These are phyloP conservation scores for Dissostichus mawsoni DNA, from an alignment of 2,113 vertebrate species.

Conservation along the genomic window DNA sequence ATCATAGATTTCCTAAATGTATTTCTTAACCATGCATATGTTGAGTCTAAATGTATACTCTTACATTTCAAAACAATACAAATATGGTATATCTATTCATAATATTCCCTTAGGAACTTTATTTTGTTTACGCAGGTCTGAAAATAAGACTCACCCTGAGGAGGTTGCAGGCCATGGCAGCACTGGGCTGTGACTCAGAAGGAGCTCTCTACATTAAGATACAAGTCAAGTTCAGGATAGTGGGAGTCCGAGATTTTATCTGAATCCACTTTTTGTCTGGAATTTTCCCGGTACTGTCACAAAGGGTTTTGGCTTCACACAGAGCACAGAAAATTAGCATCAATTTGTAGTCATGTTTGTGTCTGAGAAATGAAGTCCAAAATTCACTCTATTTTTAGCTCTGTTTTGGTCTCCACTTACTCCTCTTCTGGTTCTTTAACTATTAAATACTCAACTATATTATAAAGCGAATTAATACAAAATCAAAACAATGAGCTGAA, in stretches of 20 bases:
- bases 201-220: conserved; percentile 1
- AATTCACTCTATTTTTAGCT: not conserved
- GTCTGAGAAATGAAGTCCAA: not conserved
- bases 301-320: not conserved
- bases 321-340: not conserved
- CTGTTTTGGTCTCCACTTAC: not conserved
- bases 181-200: conserved; percentile 6
- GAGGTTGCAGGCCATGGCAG: not conserved
- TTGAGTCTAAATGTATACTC: not conserved
- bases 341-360: not conserved
- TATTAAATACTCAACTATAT: not conserved
- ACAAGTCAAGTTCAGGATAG: not conserved
- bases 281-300: not conserved
- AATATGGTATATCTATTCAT: too few species aligned
- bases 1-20: not conserved
- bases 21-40: too few species aligned
- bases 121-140: too few species aligned
- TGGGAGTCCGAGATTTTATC: conserved; percentile 2
- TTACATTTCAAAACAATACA: conserved; percentile 2
- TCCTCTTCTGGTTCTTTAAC: not conserved
- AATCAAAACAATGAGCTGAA: too few species aligned
- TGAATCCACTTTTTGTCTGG: not conserved
- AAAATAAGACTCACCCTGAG: too few species aligned
- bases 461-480: not conserved
- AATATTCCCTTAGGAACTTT: too few species aligned